phyloP scores from a whole-genome alignment of 2,113 vertebrate species.

The Ochotona curzoniae region DNA sequence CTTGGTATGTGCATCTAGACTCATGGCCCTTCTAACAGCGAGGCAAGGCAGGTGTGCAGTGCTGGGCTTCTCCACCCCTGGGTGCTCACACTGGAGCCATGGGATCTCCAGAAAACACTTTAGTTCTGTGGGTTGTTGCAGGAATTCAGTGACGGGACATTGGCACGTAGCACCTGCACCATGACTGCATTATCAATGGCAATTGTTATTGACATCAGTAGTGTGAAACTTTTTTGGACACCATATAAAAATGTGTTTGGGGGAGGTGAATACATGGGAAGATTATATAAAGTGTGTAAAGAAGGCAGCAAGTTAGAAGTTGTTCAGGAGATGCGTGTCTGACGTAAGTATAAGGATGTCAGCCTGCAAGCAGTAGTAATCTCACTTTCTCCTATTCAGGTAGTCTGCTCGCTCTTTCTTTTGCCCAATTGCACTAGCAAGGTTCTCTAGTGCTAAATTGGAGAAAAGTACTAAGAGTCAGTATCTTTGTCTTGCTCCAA shows the following conservation, averaged over 20 bases:
- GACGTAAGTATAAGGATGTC: neutral
- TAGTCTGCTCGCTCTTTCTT: no score
- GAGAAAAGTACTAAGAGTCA: no score
- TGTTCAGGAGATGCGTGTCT: neutral
- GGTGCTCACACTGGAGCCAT: neutral
- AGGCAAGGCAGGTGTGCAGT: neutral
- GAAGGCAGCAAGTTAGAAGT: neutral
- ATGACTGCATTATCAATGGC: accelerated
- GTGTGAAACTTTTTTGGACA: neutral
- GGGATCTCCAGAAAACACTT: neutral
- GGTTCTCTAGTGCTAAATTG: no score
- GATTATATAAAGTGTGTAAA: neutral
- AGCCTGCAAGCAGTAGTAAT: no score
- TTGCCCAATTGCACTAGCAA: no score
- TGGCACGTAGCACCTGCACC: neutral
- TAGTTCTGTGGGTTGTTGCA: neutral
- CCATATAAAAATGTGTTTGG: neutral
- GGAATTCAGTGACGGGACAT: neutral
- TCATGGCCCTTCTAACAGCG: neutral
- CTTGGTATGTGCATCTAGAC: neutral
- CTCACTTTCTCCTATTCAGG: no score
- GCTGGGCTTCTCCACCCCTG: no score
- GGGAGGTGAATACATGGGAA: neutral
- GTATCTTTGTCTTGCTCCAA: no score
- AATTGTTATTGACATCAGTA: neutral